phyloP scores from a whole-genome alignment of 2,797 vertebrate species.

The Apodemus agrarius region DNA sequence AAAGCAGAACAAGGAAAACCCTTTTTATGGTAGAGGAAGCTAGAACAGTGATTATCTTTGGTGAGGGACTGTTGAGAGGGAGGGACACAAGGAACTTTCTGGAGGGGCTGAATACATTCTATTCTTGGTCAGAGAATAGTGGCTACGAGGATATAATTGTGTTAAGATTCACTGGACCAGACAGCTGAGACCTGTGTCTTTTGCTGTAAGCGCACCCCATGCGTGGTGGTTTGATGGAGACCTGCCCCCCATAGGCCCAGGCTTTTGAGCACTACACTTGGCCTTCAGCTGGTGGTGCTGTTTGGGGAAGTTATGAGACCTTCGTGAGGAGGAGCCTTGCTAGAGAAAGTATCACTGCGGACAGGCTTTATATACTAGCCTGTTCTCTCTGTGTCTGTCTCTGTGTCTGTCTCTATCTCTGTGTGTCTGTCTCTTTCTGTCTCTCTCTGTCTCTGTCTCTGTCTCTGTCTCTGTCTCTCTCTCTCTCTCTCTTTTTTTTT shows the following conservation, averaged over 20 bases:
- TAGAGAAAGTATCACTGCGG: background rate
- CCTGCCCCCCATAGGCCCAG: background rate
- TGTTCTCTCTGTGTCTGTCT: background rate
- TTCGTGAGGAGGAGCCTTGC: background rate
- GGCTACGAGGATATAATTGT: background rate
- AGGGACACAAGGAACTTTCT: background rate
- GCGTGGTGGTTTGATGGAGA: background rate
- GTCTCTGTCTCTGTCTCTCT: too few species aligned
- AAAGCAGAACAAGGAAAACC: background rate
- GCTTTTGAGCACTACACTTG: background rate
- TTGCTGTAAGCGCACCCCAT: background rate
- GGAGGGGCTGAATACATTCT: background rate
- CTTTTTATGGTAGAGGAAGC: background rate
- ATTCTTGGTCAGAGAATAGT: background rate
- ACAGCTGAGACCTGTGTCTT: background rate
- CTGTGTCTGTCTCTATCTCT: background rate
- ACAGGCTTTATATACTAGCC: background rate
- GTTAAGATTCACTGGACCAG: background rate
- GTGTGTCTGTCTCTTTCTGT: background rate
- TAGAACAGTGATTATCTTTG: background rate
- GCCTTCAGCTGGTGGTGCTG: background rate
- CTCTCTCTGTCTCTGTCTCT: background rate
- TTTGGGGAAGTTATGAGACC: background rate
- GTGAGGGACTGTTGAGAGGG: background rate
- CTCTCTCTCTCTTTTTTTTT: too few species aligned